These are phyloP conservation scores for Paratrypauchen microcephalus DNA, from an alignment of 2,797 vertebrate genomes.

Conservation along the genomic window DNA sequence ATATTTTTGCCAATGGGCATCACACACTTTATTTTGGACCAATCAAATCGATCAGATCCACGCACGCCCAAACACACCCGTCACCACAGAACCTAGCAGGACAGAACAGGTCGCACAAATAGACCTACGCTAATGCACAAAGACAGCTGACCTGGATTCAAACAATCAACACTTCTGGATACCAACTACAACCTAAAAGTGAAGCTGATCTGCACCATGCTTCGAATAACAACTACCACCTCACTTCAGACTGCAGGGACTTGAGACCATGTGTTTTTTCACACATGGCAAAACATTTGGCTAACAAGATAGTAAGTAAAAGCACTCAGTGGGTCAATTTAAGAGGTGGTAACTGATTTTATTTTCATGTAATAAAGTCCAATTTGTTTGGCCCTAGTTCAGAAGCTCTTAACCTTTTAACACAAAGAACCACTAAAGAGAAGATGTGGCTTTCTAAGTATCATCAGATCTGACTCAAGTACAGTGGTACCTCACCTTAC, in stretches of 20 bases:
- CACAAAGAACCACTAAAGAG: too few relatives aligned
- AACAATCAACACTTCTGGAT: slow-evolving; percentile 37
- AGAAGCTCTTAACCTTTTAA: too few relatives aligned
- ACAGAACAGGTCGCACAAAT: slow-evolving; percentile 35
- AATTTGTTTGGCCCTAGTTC: too few relatives aligned
- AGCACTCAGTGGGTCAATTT: background rate
- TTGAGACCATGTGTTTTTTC: background rate
- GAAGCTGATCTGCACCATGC: slow-evolving; percentile 32
- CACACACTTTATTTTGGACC: slow-evolving; percentile 8
- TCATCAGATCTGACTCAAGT: too few relatives aligned
- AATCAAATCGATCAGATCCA: slow-evolving; percentile 27
- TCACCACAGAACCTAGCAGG: background rate
- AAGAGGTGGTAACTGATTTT: too few relatives aligned
- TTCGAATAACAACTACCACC: slow-evolving; percentile 16
- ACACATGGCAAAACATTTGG: background rate
- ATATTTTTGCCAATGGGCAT: slow-evolving; percentile 31
- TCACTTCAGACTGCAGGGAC: background rate
- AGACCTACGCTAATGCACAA: slow-evolving; percentile 44
- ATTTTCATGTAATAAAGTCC: too few relatives aligned
- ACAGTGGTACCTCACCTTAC: too few relatives aligned
- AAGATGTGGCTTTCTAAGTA: too few relatives aligned
- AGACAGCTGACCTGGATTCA: slow-evolving; percentile 68
- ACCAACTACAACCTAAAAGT: slow-evolving; percentile 33
- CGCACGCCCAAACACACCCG: slow-evolving; percentile 5
- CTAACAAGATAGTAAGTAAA: background rate